phyloP scores from a whole-genome alignment of 35 echinoderm and acorn worm genomes.

The Apostichopus japonicus region DNA sequence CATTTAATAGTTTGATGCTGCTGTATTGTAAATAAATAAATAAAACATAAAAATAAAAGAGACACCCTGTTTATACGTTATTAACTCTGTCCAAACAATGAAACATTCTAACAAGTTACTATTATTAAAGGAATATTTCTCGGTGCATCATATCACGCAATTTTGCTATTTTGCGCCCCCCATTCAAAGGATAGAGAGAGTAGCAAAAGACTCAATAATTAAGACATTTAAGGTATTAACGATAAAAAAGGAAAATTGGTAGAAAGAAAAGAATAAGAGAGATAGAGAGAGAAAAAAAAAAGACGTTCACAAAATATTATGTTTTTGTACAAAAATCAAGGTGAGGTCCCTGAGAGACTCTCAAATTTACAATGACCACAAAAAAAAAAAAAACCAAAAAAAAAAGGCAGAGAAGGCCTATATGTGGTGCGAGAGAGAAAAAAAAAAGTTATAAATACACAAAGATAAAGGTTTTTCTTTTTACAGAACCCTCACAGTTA shows the following conservation, averaged over 20 bases:
- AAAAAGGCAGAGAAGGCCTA: neutral
- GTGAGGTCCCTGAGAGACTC: constrained; percentile 33
- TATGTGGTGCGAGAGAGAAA: neutral
- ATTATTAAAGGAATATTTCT: neutral
- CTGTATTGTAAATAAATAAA: too few relatives aligned
- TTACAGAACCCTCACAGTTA: too few relatives aligned
- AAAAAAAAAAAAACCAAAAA: neutral
- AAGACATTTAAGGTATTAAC: neutral
- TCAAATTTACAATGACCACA: neutral
- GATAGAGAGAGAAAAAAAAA: neutral
- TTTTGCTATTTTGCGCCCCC: neutral
- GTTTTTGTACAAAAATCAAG: neutral
- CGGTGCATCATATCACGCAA: neutral
- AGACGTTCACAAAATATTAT: constrained; percentile 14
- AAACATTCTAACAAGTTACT: too few relatives aligned
- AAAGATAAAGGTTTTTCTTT: neutral
- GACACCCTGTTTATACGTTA: too few relatives aligned
- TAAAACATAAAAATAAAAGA: too few relatives aligned
- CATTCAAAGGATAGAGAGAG: neutral
- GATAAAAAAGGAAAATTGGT: neutral
- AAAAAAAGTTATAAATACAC: neutral
- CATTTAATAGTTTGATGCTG: too few relatives aligned
- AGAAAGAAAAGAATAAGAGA: neutral
- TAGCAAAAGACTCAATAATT: neutral
- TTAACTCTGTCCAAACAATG: too few relatives aligned